Evolutionary conservation across 1,140 invertebrate genomes (phyloP), one percentile per base, ranked within the genome.

Genomic region (Wasmannia auropunctata): DNA sequence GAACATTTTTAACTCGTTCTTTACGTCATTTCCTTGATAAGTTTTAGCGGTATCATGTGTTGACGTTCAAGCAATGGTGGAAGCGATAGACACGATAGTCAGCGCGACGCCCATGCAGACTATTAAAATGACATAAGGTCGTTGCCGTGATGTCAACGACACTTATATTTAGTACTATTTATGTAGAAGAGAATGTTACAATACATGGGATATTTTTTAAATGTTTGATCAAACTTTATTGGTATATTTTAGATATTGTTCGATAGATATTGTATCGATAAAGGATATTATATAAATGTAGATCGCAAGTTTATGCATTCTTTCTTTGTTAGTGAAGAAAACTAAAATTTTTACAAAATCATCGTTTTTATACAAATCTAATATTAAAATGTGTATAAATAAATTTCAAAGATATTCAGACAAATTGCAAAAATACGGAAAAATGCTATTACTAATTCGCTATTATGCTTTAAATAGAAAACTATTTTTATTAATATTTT

Each of bases 131-230:
- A 81, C 4, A 4, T 87, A 85, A 77, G 43, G 22, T 83, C 56
- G 56, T 70, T 80, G 75, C 70, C 56, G 2, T 54, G 56, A 67
- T 72, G 63, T 88, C 83, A 83, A 89, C 22, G 63, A 88, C 81
- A 76, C 10, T 22, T 28, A 3, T 8, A 31, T 84, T n/a, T 37
- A 28, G 5, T 25, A 43, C 25, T 51, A 25, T 79, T 79, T 54
- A 75, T 56, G 60, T 51, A 31, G 28, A 28, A 67, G n/a, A 6
- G 10, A 22, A n/a, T 14, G 11, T 51, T 16, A 69, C 16, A 46
- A 31, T 51, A 34, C 37, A 40, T 37, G 4, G 3, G 11, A 5
- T 37, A 58, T 22, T 46, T 46, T 37, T 7, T 37, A 34, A 16
- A n/a, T 31, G 19, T 34, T 37, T 54, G 46, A 3, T 3, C 3